Evolutionary conservation across 2,888 invertebrate genomes (phyloP), one percentile per base, ranked within the genome.

Genomic region (Notodonta dromedarius): DNA sequence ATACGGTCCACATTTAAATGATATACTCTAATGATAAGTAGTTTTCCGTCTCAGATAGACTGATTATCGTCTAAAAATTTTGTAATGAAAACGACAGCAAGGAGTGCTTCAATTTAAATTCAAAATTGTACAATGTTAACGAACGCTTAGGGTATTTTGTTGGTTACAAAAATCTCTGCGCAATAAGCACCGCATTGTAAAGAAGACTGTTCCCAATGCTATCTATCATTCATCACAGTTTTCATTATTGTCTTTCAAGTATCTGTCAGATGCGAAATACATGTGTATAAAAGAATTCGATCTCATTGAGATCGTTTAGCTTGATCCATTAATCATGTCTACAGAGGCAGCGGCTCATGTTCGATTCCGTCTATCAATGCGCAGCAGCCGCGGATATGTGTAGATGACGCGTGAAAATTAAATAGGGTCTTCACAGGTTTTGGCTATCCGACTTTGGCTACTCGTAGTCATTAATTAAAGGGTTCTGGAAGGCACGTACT

Each of bases 311-410:
- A 72, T 68, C 62, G 67, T 68, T 70, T 64, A 70, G 66, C 68
- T 56, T 62, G 65, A 67, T 66, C 63, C 75, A 77, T 81, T 77
- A 77, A 79, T 81, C 79, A 78, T 76, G 65, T 65, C 65, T 64
- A 67, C 72, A 67, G 66, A 72, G 74, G 74, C 71, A 76, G 74
- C 69, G 62, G 64, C 57, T 62, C 57, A 40, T 32, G 50, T 66
- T 65, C 51, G 60, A 61, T 67, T 70, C 59, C 14, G 50, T 62
- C 68, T 69, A 58, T 57, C 65, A 62, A 62, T 59, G 62, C 57
- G 60, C 55, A 35, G 35, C 35, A 46, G 55, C 59, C 61, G 61
- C 63, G 58, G 53, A 59, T 58, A 55, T 60, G 56, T 42, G 56
- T 32, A 48, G 51, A 2, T 24, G 24, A 42, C 56, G 62, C 65